Conservation (phyloP, 2,797 vertebrate species). For the Squalus acanthias region DNA sequence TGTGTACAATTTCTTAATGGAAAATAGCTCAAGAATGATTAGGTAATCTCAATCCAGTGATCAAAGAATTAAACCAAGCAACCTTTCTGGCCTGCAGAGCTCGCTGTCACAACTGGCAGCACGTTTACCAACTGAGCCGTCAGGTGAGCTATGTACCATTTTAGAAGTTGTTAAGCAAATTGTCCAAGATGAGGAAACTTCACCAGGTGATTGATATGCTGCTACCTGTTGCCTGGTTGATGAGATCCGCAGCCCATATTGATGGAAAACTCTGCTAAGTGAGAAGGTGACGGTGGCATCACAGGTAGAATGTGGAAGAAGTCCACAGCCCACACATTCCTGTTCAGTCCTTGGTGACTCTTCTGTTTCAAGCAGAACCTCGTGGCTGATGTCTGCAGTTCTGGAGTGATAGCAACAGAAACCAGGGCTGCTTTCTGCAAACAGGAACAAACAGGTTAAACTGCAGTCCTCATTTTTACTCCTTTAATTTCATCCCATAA, state of each 20-base stretch:
- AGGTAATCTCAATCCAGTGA: not conserved
- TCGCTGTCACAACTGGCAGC: not conserved
- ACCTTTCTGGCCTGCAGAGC: not conserved
- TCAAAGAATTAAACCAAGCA: not conserved
- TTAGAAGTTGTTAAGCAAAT: not conserved
- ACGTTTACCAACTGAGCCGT: not conserved
- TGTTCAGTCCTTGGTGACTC: conserved; percentile 72
- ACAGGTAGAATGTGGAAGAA: conserved; percentile 88
- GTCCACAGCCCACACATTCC: conserved; percentile 88
- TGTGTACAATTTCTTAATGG: not conserved
- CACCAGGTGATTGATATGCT: not conserved
- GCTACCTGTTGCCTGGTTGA: conserved; percentile 90
- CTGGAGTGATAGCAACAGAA: conserved; percentile 78
- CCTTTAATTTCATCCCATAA: not conserved
- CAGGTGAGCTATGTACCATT: not conserved
- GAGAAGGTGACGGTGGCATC: conserved; percentile 79
- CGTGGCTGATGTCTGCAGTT: conserved; percentile 81
- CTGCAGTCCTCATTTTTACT: not conserved
- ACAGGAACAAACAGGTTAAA: not conserved
- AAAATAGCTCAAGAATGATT: not conserved
- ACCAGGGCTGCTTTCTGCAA: conserved; percentile 77
- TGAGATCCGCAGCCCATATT: conserved; percentile 95
- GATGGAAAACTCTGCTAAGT: conserved; percentile 93
- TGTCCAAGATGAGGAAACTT: not conserved
- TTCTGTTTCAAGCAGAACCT: conserved; percentile 91